A percentile compares a stretch with the other conserved stretches of the same genome.
Conservation (phyloP, 2,888 invertebrate genomes). For the Eutolmus rufibarbis region DNA sequence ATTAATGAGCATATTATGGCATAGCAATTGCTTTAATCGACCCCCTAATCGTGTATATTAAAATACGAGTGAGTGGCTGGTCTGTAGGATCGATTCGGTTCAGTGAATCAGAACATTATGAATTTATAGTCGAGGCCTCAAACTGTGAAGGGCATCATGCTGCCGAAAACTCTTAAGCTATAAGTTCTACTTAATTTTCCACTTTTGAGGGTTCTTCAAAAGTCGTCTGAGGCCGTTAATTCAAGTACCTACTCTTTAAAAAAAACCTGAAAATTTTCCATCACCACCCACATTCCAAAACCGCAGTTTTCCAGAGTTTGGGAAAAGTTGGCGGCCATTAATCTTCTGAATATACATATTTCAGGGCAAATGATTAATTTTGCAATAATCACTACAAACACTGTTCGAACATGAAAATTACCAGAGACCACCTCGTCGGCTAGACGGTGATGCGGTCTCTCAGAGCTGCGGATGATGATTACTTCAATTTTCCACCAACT, state of each 20-base stretch:
- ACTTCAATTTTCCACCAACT: neutral
- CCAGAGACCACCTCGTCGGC: neutral
- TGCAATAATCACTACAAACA: neutral
- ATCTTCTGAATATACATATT: neutral
- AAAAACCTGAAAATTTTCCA: neutral
- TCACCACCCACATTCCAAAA: neutral
- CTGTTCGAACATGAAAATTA: neutral
- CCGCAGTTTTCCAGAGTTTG: neutral
- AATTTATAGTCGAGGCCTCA: neutral
- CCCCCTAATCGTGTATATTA: neutral
- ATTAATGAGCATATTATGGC: neutral
- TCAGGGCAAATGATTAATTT: neutral
- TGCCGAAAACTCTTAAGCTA: neutral
- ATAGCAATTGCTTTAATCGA: neutral
- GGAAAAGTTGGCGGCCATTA: neutral
- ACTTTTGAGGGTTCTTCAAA: neutral
- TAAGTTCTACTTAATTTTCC: neutral
- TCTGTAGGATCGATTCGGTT: neutral
- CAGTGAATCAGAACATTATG: neutral
- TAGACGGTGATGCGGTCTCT: neutral
- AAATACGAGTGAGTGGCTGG: neutral
- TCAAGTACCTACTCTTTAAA: neutral
- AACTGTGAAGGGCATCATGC: neutral
- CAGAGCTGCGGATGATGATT: neutral
- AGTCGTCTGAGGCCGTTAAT: neutral